phyloP scores from a whole-genome alignment of 2,888 invertebrate genomes.

The Pyrrhia umbra region DNA sequence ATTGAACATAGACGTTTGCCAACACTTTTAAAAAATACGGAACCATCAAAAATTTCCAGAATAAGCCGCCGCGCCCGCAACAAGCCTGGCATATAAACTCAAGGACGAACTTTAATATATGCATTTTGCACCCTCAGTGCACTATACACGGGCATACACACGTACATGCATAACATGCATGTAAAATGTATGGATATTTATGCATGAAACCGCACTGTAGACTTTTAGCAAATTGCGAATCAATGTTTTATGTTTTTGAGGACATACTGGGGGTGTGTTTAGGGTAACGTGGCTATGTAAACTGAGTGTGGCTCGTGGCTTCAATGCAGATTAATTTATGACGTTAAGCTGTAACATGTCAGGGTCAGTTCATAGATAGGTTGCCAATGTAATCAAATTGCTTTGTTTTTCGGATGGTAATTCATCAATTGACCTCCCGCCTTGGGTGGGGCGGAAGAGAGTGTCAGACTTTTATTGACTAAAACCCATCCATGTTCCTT shows the following conservation, averaged over 20 bases:
- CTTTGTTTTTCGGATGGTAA: too few species aligned
- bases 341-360: too few species aligned
- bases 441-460: too few species aligned
- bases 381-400: too few species aligned
- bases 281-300: not conserved
- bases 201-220: conserved; percentile 56
- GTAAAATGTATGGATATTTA: conserved; percentile 69
- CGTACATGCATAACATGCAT: conserved; percentile 36
- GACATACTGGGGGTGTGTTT: conserved; percentile 12
- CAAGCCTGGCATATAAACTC: conserved; percentile 68
- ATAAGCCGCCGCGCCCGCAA: conserved; percentile 53
- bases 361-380: too few species aligned
- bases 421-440: too few species aligned
- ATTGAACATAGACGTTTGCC: too few species aligned
- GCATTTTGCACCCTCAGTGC: conserved; percentile 66
- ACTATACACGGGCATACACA: conserved; percentile 26
- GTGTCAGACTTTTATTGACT: too few species aligned
- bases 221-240: conserved; percentile 49
- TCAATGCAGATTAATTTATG: too few species aligned
- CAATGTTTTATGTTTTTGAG: conserved; percentile 48
- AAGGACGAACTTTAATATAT: conserved; percentile 71
- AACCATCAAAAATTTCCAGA: conserved; percentile 45
- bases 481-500: too few species aligned
- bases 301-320: not conserved
- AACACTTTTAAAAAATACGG: not conserved